A percentile compares a stretch with the other conserved stretches of the same genome.
These are phyloP conservation scores for roundworm (Caenorhabditis elegans) DNA, from an alignment of 1,140 invertebrate species.

Conservation along the genomic window WBcel235 BX284603.4:8525001-8525500, in stretches of 20 bases:
- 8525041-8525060: neutral
- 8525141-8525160: conserved; percentile 4
- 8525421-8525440: conserved; percentile 19
- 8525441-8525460: neutral
- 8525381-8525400: neutral
- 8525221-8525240: too few species aligned
- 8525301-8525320: too few species aligned
- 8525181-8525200: too few species aligned
- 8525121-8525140: conserved; percentile 16
- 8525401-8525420: neutral
- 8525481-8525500: neutral
- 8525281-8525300: too few species aligned
- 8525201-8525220: too few species aligned
- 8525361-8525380: too few species aligned
- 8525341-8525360: too few species aligned
- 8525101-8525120: neutral
- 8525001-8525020: neutral
- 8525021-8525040: neutral
- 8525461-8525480: neutral
- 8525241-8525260: too few species aligned
- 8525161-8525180: too few species aligned
- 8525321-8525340: too few species aligned
- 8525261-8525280: too few species aligned
- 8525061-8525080: neutral
- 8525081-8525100: neutral